Evolutionary conservation across 2,888 invertebrate genomes (phyloP).

Genomic region (Spilosoma lubricipeda): DNA sequence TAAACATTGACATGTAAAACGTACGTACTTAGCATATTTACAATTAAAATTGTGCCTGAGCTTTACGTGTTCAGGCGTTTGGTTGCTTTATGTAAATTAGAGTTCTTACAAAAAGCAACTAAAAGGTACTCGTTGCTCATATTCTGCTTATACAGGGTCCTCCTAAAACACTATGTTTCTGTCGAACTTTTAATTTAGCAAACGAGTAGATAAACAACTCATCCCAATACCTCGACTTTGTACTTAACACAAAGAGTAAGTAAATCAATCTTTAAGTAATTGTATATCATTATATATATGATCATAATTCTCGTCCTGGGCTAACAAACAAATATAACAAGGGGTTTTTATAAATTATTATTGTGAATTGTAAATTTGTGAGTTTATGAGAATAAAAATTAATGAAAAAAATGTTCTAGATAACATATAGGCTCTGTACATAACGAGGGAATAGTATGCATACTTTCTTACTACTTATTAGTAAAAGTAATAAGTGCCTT

Average conservation of each 20-base stretch:
- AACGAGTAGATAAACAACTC: conserved; percentile 1
- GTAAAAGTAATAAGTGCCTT: too few relatives aligned
- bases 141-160: not conserved
- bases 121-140: not conserved
- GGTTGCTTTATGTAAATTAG: not conserved
- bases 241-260: conserved; percentile 16
- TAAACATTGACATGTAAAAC: conserved; percentile 19
- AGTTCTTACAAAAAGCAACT: not conserved
- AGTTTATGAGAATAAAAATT: conserved; percentile 12
- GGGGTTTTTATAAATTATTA: not conserved
- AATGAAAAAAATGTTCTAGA: not conserved
- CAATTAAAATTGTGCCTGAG: conserved; percentile 11
- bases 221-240: conserved; percentile 13
- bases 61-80: not conserved
- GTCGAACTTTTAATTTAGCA: conserved; percentile 17
- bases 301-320: not conserved
- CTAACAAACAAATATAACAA: not conserved
- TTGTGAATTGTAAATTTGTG: not conserved
- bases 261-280: conserved; percentile 9
- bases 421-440: not conserved
- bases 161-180: not conserved
- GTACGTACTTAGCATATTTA: conserved; percentile 21
- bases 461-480: too few relatives aligned
- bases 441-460: not conserved
- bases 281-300: not conserved